phyloP scores from a whole-genome alignment of 2,888 invertebrate species.

The Mantis religiosa region DNA sequence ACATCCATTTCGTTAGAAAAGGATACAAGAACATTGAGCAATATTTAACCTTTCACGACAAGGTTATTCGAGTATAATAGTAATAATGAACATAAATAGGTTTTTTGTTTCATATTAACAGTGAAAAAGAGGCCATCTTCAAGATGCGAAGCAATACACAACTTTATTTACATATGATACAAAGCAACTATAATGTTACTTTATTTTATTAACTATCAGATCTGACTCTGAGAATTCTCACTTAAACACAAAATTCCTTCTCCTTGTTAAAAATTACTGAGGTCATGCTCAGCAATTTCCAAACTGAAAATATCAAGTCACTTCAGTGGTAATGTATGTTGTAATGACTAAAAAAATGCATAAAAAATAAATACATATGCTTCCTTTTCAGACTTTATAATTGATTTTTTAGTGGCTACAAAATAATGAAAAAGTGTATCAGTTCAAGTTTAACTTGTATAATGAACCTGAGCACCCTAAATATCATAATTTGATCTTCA shows the following conservation, averaged over 20 bases:
- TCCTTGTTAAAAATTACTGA: not conserved
- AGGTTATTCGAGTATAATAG: constrained; percentile 18
- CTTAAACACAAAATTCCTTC: not conserved
- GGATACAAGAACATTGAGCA: constrained; percentile 25
- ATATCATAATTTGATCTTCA: too few species aligned
- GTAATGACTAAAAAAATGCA: not conserved
- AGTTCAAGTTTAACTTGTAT: too few species aligned
- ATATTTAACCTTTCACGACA: constrained; percentile 16
- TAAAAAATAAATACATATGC: not conserved
- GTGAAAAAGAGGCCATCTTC: constrained; percentile 27
- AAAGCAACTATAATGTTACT: constrained; percentile 6
- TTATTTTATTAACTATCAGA: constrained; percentile 20
- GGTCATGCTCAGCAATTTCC: not conserved
- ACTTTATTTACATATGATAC: constrained; percentile 16
- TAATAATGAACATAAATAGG: constrained; percentile 21
- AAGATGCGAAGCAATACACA: constrained; percentile 15
- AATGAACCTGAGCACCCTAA: too few species aligned
- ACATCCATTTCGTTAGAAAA: not conserved
- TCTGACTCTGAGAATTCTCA: constrained; percentile 1
- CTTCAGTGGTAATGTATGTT: not conserved
- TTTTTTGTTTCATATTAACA: constrained; percentile 24
- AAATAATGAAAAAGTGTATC: not conserved
- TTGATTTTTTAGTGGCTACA: too few species aligned
- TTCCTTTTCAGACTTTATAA: too few species aligned
- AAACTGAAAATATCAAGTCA: not conserved